Evolutionary conservation across 23 tunicate species (phyloP).

Genomic region (Ciona savignyi): DNA sequence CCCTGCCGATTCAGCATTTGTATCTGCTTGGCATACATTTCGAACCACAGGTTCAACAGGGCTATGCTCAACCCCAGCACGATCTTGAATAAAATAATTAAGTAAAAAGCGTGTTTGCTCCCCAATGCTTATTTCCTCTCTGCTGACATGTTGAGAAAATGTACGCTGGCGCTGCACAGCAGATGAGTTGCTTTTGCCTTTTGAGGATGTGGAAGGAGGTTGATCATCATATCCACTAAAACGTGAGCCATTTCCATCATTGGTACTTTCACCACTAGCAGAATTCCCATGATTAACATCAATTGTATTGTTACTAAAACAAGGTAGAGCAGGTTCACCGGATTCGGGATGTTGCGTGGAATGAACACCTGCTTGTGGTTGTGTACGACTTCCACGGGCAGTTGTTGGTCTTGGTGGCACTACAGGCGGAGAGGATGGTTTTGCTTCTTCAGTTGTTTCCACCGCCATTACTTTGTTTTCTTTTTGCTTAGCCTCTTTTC

Average conservation of each 20-base stretch:
- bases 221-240: background rate
- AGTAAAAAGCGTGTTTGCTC: conserved; percentile 30
- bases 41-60: conserved; percentile 30
- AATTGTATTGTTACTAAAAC: background rate
- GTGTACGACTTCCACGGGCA: background rate
- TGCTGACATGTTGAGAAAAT: conserved; percentile 6
- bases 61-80: conserved; percentile 22
- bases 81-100: conserved; percentile 38
- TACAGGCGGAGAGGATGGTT: background rate
- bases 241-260: background rate
- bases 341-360: too few species aligned
- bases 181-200: conserved; percentile 1
- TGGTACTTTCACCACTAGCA: conserved; percentile 1
- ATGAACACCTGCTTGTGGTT: background rate
- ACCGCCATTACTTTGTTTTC: too few species aligned
- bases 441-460: background rate
- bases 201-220: background rate
- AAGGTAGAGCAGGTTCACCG: background rate
- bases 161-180: conserved; percentile 1
- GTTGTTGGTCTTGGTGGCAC: conserved; percentile 1
- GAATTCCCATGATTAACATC: background rate
- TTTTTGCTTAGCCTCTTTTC: background rate
- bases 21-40: conserved; percentile 36
- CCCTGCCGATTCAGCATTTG: conserved; percentile 4
- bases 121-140: conserved; percentile 26